A percentile compares a stretch with the other conserved stretches of the same genome.
Evolutionary conservation across 2,888 invertebrate genomes (phyloP).

Genomic region (Cerastis rubricosa): DNA sequence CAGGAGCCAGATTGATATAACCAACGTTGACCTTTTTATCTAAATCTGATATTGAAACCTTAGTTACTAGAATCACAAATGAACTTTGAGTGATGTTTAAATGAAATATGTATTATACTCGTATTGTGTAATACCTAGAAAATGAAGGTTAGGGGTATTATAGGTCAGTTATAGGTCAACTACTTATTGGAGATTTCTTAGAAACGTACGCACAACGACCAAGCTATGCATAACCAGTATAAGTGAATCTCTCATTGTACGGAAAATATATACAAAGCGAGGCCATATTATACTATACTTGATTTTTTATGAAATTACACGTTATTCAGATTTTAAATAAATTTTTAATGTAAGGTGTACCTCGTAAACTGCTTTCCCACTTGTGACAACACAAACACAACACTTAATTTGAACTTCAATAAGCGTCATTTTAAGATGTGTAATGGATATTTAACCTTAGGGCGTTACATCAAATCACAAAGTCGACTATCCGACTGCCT

Average conservation of each 20-base stretch:
- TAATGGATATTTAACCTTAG: neutral
- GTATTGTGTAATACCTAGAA: neutral
- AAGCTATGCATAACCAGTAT: too few relatives aligned
- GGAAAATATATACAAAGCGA: too few relatives aligned
- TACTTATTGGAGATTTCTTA: neutral
- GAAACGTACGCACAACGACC: too few relatives aligned
- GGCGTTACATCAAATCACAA: neutral
- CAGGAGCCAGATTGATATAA: too few relatives aligned
- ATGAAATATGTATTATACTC: slow-evolving; percentile 21
- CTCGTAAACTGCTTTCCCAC: neutral
- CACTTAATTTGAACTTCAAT: neutral
- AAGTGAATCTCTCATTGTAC: too few relatives aligned
- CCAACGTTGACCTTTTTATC: slow-evolving; percentile 3
- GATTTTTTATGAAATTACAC: too few relatives aligned
- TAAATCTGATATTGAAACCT: neutral
- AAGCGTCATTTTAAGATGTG: neutral
- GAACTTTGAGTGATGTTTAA: slow-evolving; percentile 9
- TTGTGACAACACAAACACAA: neutral
- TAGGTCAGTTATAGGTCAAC: slow-evolving; percentile 1
- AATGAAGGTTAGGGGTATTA: neutral
- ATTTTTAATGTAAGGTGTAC: neutral
- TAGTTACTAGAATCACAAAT: slow-evolving; percentile 3
- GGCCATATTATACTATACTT: too few relatives aligned
- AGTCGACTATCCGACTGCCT: neutral
- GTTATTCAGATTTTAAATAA: too few relatives aligned